A percentile compares a stretch with the other conserved stretches of the same genome.
Conservation (phyloP, 2,797 vertebrate genomes). For the Aeoliscus strigatus region DNA sequence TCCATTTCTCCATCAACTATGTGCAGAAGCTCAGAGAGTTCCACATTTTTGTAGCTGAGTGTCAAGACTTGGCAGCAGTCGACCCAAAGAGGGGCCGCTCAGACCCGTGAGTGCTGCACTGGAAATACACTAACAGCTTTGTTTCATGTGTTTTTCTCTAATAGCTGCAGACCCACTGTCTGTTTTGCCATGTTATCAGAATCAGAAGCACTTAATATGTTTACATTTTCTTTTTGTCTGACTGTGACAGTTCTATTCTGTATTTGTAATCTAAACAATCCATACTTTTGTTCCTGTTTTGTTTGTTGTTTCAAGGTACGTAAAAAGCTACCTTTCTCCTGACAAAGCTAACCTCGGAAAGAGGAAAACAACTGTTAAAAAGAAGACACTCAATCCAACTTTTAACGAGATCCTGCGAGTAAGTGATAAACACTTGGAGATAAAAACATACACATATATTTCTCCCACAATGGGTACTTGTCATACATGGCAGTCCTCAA, state of each 20-base stretch:
- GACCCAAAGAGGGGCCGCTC: conserved; percentile 88
- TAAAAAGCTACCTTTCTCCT: conserved; percentile 91
- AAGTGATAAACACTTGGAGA: conserved; percentile 35
- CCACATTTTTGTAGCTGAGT: conserved; percentile 89
- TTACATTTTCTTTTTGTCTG: no score
- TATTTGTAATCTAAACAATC: no score
- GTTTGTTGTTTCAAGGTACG: conserved; percentile 75
- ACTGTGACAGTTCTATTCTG: no score
- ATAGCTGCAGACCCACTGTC: no score
- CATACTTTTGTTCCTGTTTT: not conserved
- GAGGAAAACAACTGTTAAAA: conserved; percentile 91
- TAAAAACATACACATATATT: not conserved
- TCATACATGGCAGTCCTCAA: not conserved
- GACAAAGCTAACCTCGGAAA: conserved; percentile 91
- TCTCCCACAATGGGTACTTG: conserved; percentile 28
- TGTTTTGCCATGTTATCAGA: no score
- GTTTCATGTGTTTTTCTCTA: no score
- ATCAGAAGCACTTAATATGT: no score
- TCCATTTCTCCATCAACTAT: conserved; percentile 93
- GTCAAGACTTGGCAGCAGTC: conserved; percentile 84
- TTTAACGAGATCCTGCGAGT: conserved; percentile 96
- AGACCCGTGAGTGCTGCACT: conserved; percentile 84
- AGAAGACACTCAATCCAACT: conserved; percentile 90
- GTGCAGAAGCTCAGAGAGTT: conserved; percentile 86
- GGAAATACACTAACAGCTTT: not conserved